phyloP scores from a whole-genome alignment of 2,797 vertebrate genomes.

The Intellagama lesueurii region DNA sequence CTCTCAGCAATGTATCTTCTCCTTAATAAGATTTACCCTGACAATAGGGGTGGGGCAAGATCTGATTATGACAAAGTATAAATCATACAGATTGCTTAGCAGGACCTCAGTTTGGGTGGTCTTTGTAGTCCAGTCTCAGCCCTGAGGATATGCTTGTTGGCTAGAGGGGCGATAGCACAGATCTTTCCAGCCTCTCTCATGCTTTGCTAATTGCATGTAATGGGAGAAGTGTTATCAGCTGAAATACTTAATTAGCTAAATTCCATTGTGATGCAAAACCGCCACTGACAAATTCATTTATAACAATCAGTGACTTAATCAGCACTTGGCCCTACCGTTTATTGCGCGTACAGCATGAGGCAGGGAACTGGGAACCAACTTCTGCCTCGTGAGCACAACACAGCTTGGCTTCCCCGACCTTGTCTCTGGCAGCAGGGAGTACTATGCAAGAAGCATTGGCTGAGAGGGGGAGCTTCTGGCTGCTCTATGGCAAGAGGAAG shows the following conservation, averaged over 20 bases:
- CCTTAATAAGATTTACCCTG: background rate
- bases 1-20: background rate
- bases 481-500: background rate
- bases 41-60: too few species aligned
- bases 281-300: constrained; percentile 74
- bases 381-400: constrained; percentile 15
- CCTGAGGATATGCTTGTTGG: constrained; percentile 7
- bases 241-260: constrained; percentile 72
- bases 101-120: background rate
- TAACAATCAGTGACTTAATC: constrained; percentile 67
- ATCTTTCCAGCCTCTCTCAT: constrained; percentile 52
- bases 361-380: constrained; percentile 30
- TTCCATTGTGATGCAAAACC: constrained; percentile 75
- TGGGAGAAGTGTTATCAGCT: constrained; percentile 68
- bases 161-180: background rate
- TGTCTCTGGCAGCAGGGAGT: constrained; percentile 18
- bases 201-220: constrained; percentile 71
- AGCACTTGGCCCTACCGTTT: constrained; percentile 53
- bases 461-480: background rate
- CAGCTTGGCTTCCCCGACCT: constrained; percentile 17
- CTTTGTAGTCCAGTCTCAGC: background rate
- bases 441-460: background rate
- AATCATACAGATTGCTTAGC: background rate
- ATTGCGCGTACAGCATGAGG: constrained; percentile 23
- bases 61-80: background rate